Base-by-base conservation (phyloP, 2,113 vertebrate species). In the Turnix velox region DNA sequence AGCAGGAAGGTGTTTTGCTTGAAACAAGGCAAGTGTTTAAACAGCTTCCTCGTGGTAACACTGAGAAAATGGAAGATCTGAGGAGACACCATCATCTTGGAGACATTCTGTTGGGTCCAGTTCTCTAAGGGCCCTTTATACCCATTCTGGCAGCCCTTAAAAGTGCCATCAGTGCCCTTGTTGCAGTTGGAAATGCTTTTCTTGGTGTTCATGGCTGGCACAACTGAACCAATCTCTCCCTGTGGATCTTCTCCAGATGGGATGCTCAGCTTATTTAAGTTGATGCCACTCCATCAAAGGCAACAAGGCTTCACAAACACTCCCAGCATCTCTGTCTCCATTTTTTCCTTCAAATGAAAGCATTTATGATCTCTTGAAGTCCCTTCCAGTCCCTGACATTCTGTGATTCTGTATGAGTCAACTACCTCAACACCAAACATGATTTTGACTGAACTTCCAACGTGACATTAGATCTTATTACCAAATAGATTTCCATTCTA, bases 41-140 rank as follows among this genome's bases (percentile, higher is more conserved):
- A 40, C 54, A 54, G 69, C 45, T 67, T 80, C 72, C 72, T 51
- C 4, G 1, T 25, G 43, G 83, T 65, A 19, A 39, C 51, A 43
- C 76, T 88, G 91, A 88, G 92, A 72, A 80, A 63, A 81, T 81
- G 86, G 88, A 94, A 95, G 88, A 20, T 57, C 57, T 87, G 80
- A 90, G 88, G 82, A 90, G 90, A 63, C 65, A 48, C 28, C 48
- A 27, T 58, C 49, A 42, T 25, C 62, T 62, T 75, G 52, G 86
- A 57, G 65, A 3, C 5, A 16, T 46, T 62, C 72, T 48, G 0
- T 54, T 57, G 49, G 43, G 52, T 10, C 73, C 84, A 54, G 52
- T 57, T 51, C 10, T 74, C 7, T 45, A 58, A 88, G 30, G 72
- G 40, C 43, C 63, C 45, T 93, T 95, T 84, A 37, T 88, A 11